Evolutionary conservation across 2,888 invertebrate genomes (phyloP), one percentile per base, ranked within the genome.

Genomic region (Onchidella celtica): DNA sequence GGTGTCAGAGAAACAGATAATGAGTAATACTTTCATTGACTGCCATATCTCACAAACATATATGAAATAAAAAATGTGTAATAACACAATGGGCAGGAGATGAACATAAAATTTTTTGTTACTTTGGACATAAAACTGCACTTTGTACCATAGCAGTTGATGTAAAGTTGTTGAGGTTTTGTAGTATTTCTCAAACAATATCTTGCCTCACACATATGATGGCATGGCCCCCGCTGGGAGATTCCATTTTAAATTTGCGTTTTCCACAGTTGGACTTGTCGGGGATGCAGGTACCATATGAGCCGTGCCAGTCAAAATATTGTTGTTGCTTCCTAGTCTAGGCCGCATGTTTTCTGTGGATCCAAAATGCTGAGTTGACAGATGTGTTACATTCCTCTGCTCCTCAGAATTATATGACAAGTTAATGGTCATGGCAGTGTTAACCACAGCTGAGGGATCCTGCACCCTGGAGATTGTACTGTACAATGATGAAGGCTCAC

Each of bases 161-260:
- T n/a, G n/a, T n/a, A n/a, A n/a, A n/a, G n/a, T n/a, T n/a, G n/a
- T n/a, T n/a, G n/a, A n/a, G n/a, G n/a, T n/a, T n/a, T n/a, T n/a
- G n/a, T n/a, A n/a, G n/a, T n/a, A n/a, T n/a, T n/a, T n/a, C n/a
- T n/a, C n/a, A n/a, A n/a, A n/a, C n/a, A n/a, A n/a, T n/a, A n/a
- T n/a, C n/a, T n/a, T 70, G 63, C 11, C 79, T 82, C 76, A 84
- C 27, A 84, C 77, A 80, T 77, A 84, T 11, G 79, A 76, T 21
- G 84, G 79, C 3, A 66, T 79, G 0, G 79, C 47, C 57, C 80
- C 77, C 2, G 79, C 75, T 0, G 82, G 82, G 0, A 84, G 82
- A 3, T 82, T 80, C 84, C 84, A 84, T 24, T 68, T n/a, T 55
- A 80, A 84, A 74, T 74, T 84, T 6, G 70, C 14, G 3, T 57